These are phyloP conservation scores for Amblyteles armatorius DNA, from an alignment of 2,888 invertebrate genomes.

Conservation along the genomic window DNA sequence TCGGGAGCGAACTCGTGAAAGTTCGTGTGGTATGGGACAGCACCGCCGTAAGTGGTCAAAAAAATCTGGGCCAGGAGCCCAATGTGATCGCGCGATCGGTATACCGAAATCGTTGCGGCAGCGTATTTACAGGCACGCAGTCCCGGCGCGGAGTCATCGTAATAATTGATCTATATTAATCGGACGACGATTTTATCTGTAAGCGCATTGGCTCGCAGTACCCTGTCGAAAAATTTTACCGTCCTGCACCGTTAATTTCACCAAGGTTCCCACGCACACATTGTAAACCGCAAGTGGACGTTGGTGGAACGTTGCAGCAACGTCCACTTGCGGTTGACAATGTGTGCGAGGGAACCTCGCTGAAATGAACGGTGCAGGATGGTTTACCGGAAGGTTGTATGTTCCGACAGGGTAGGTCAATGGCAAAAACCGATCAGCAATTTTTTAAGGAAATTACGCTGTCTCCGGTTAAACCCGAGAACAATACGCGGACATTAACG, in stretches of 20 bases:
- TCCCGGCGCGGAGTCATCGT: background rate
- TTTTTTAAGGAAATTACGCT: background rate
- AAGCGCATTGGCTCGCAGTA: background rate
- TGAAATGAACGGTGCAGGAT: too few species aligned
- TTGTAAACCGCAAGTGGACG: too few species aligned
- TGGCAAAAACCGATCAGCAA: background rate
- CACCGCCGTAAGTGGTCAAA: background rate
- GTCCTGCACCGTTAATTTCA: too few species aligned
- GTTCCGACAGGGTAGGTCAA: too few species aligned
- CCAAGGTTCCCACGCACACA: too few species aligned
- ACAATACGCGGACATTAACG: background rate
- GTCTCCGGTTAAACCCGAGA: background rate
- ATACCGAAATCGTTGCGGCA: background rate
- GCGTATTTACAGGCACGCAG: background rate
- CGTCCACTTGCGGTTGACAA: too few species aligned
- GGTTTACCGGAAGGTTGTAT: too few species aligned
- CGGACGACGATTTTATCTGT: background rate
- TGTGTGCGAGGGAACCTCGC: too few species aligned
- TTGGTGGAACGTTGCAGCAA: too few species aligned
- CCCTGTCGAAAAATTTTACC: too few species aligned
- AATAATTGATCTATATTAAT: background rate
- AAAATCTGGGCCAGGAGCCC: constrained; percentile 17
- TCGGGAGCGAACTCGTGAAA: constrained; percentile 39
- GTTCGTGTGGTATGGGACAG: constrained; percentile 24
- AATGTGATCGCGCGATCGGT: background rate